phyloP scores from a whole-genome alignment of 2,113 vertebrate species.

The Gymnarchus niloticus region DNA sequence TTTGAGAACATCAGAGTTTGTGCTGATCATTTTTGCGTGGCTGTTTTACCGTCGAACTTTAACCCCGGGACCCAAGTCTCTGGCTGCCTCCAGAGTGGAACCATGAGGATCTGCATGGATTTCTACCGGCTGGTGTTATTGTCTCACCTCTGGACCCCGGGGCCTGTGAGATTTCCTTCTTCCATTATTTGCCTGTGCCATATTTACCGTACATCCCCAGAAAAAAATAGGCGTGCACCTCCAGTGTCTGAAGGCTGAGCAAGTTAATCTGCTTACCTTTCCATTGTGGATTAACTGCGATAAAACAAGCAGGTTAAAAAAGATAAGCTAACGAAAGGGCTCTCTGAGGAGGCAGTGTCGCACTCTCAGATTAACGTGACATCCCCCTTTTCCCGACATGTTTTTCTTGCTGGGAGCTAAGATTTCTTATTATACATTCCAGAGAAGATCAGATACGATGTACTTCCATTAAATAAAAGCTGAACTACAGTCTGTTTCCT shows the following conservation, averaged over 20 bases:
- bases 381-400: not conserved
- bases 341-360: not conserved
- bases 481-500: not conserved
- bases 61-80: not conserved
- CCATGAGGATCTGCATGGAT: too few species aligned
- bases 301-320: slow-evolving; percentile 19
- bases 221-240: not conserved
- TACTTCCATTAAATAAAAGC: slow-evolving; percentile 7
- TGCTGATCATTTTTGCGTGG: not conserved
- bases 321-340: slow-evolving; percentile 5
- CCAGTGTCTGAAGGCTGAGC: slow-evolving; percentile 8
- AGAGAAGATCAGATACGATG: slow-evolving; percentile 9
- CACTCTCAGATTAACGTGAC: slow-evolving; percentile 10
- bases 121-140: too few species aligned
- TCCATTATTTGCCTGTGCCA: not conserved
- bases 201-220: not conserved
- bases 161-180: not conserved
- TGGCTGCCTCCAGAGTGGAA: not conserved
- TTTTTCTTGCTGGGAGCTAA: slow-evolving; percentile 16
- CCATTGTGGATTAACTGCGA: slow-evolving; percentile 21
- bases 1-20: too few species aligned
- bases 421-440: slow-evolving; percentile 4
- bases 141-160: not conserved
- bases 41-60: not conserved
- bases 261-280: slow-evolving; percentile 25